A percentile compares a stretch with the other conserved stretches of the same genome.
These are phyloP conservation scores for Leptopilina myrica DNA, from an alignment of 2,888 invertebrate genomes.

Conservation along the genomic window DNA sequence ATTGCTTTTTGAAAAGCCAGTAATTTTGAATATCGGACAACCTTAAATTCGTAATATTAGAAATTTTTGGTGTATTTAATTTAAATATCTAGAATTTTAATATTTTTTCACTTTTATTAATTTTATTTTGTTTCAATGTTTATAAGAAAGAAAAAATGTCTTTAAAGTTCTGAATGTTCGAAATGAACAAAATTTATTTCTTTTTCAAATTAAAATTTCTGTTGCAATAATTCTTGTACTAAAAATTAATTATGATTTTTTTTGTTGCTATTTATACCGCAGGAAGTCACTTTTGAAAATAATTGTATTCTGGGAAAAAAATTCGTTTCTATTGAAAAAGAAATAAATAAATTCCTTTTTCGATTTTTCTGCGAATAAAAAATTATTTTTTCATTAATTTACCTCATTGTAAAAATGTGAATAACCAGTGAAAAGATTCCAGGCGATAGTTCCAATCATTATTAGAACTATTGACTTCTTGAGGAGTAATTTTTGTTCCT, in stretches of 20 bases:
- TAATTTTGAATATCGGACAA: neutral
- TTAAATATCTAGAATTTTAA: too few species aligned
- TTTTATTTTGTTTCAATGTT: too few species aligned
- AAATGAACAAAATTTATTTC: too few species aligned
- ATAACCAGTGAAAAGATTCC: neutral
- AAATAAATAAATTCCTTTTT: neutral
- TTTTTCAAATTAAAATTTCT: too few species aligned
- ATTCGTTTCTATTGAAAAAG: too few species aligned
- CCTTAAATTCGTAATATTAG: neutral
- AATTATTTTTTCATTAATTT: neutral
- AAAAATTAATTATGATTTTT: too few species aligned
- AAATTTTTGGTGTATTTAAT: neutral
- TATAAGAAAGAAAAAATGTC: neutral
- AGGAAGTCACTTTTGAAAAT: too few species aligned
- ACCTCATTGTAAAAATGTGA: neutral
- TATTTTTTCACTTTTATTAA: too few species aligned
- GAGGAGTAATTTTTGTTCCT: neutral
- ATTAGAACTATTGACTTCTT: neutral
- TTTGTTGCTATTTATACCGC: too few species aligned
- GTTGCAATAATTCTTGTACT: too few species aligned
- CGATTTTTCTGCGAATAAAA: neutral
- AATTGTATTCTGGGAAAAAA: too few species aligned
- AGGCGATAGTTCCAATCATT: slow-evolving; percentile 3
- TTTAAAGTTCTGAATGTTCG: too few species aligned
- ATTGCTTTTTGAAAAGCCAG: slow-evolving; percentile 4